Evolutionary conservation across 1,140 invertebrate genomes (phyloP), one percentile per base, ranked within the genome.

Genomic region (Frieseomelitta varia): DNA sequence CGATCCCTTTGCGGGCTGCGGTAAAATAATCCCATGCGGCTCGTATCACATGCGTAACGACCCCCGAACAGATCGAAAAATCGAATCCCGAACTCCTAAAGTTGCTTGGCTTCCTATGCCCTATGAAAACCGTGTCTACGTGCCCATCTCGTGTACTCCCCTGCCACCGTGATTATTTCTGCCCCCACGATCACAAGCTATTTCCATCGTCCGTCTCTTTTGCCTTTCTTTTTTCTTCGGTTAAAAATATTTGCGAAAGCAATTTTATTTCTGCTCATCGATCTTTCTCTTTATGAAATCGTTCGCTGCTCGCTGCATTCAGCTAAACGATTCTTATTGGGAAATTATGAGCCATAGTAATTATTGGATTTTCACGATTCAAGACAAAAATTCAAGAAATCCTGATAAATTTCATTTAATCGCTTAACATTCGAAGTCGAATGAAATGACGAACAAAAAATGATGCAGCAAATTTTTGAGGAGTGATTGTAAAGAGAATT

Each of bases 21-120:
- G 74, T 81, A 89, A 90, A 90, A 88, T 89, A 88, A 89, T 87
- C 76, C 79, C 82, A 51, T 10, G 34, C 65, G 53, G 67, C 68
- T 79, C 80, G 51, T 88, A 83, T 83, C 74, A 21, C 51, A 61
- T 51, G 85, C 79, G 68, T 86, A 79, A 81, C 74, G 53, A 81
- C 58, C 55, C 65, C 27, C 34, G 21, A 83, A 88, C 53, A 87
- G 79, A 89, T 87, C 76, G 81, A 86, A 85, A 69, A 89, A 89
- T 55, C 78, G 79, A 87, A 87, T 82, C 39, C 67, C 39, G 53
- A 51, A 85, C 73, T 85, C 85, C 76, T 85, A 89, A 85, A 87
- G 51, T 87, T 83, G 12, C 61, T 56, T 67, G 83, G 63, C 72
- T 89, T 87, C 68, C 34, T n/a, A 10, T 17, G 19, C 30, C 39